Percentiles rank a stretch among this genome's conserved stretches.
Evolutionary conservation across 2,113 vertebrate species (phyloP).

Genomic region (Siphamia tubifer): DNA sequence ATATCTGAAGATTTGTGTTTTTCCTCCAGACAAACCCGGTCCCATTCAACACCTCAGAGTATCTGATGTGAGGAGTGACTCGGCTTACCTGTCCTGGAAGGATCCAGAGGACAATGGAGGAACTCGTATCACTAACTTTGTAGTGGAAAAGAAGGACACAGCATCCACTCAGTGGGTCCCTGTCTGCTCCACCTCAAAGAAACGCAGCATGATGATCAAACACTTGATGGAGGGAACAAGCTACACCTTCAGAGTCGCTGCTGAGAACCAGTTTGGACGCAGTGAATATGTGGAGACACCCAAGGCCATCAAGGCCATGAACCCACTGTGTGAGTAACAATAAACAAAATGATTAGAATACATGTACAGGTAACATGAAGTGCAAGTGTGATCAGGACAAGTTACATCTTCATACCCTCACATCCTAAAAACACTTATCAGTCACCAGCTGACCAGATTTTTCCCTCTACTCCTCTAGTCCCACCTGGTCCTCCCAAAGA

Average conservation of each 20-base stretch:
- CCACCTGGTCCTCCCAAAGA: conserved; percentile 97
- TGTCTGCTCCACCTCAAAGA: conserved; percentile 94
- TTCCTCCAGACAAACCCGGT: conserved; percentile 90
- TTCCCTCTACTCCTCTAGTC: conserved; percentile 74
- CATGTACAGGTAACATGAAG: too few species aligned
- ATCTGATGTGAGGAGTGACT: conserved; percentile 93
- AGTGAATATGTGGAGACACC: conserved; percentile 89
- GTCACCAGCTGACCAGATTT: too few species aligned
- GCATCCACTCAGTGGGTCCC: conserved; percentile 91
- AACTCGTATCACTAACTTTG: conserved; percentile 92
- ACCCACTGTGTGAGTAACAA: conserved; percentile 92
- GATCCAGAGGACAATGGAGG: conserved; percentile 96
- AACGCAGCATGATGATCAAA: conserved; percentile 90
- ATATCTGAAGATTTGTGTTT: neutral
- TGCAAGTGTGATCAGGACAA: too few species aligned
- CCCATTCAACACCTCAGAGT: conserved; percentile 91
- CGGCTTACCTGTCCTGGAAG: conserved; percentile 96
- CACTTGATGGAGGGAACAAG: conserved; percentile 93
- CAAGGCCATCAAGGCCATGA: conserved; percentile 93
- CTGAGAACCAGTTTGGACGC: conserved; percentile 95
- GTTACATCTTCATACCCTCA: too few species aligned
- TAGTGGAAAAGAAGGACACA: conserved; percentile 95
- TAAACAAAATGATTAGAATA: neutral
- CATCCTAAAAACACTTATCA: too few species aligned
- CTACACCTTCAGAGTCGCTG: conserved; percentile 94